These are phyloP conservation scores for Semicossyphus pulcher DNA, from an alignment of 2,113 vertebrate genomes.

Conservation along the genomic window DNA sequence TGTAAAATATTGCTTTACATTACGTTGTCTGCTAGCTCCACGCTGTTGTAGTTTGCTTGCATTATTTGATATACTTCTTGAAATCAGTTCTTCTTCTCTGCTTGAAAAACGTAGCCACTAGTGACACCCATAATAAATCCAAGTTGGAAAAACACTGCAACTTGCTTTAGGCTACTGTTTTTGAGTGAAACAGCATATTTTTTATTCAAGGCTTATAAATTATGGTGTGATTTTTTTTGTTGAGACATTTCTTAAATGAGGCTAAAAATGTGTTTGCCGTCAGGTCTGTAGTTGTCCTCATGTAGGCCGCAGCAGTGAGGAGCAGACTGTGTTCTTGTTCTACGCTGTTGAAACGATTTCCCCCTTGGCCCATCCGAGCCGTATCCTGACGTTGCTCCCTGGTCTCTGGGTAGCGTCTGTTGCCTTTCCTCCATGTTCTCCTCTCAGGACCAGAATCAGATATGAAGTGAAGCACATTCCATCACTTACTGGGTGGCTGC, in stretches of 20 bases:
- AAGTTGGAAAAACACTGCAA: too few species aligned
- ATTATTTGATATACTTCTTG: too few species aligned
- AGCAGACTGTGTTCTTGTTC: background rate
- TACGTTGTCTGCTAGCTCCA: too few species aligned
- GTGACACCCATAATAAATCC: too few species aligned
- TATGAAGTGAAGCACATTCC: constrained; percentile 58
- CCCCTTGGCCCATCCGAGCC: constrained; percentile 3
- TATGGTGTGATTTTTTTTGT: too few species aligned
- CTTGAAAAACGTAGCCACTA: too few species aligned
- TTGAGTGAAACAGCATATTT: background rate
- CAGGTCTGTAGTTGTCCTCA: background rate
- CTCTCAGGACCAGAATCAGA: constrained; percentile 44
- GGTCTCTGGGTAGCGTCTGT: constrained; percentile 26
- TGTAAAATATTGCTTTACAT: background rate
- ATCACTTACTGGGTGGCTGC: constrained; percentile 45
- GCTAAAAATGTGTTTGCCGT: background rate
- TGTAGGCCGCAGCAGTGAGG: rapidly evolving
- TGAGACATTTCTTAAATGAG: background rate
- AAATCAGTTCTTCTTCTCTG: too few species aligned
- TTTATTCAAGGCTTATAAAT: background rate
- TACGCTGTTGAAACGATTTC: constrained; percentile 11
- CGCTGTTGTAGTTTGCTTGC: too few species aligned
- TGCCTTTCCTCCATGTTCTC: constrained; percentile 25
- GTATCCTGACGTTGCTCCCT: background rate
- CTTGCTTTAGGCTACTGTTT: background rate